Evolutionary conservation across 2,888 invertebrate species (phyloP).

Genomic region (Amitus sp.): DNA sequence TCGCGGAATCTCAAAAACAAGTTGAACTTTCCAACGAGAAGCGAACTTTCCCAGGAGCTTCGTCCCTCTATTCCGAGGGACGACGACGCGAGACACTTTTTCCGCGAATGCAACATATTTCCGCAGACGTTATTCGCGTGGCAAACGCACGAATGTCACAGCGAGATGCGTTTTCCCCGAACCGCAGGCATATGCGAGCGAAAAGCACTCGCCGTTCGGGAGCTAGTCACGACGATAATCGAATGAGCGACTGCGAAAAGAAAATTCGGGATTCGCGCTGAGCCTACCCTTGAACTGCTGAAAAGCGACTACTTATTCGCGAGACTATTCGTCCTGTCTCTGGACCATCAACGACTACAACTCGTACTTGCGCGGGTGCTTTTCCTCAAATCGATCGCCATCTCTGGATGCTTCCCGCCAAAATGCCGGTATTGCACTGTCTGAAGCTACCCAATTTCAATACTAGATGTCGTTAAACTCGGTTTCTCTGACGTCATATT

Average conservation of each 20-base stretch:
- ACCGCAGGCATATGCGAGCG: not conserved
- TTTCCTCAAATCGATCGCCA: not conserved
- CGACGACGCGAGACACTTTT: conserved; percentile 15
- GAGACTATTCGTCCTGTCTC: conserved; percentile 20
- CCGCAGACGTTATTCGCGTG: not conserved
- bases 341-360: conserved; percentile 33
- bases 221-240: too few relatives aligned
- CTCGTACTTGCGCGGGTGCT: conserved; percentile 6
- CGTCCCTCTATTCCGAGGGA: conserved; percentile 12
- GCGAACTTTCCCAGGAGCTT: conserved; percentile 18
- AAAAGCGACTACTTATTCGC: conserved; percentile 31
- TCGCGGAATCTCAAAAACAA: conserved; percentile 19
- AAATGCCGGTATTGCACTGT: not conserved
- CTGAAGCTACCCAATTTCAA: too few relatives aligned
- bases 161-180: not conserved
- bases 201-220: too few relatives aligned
- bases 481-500: too few relatives aligned
- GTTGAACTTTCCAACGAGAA: conserved; percentile 6
- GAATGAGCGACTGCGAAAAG: conserved; percentile 4
- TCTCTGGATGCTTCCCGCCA: not conserved
- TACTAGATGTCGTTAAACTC: too few relatives aligned
- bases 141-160: not conserved
- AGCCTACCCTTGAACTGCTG: conserved; percentile 20
- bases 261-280: conserved; percentile 16
- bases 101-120: conserved; percentile 5